Base-by-base conservation (phyloP, 2,113 vertebrate genomes). In the Cavia porcellus region DNA sequence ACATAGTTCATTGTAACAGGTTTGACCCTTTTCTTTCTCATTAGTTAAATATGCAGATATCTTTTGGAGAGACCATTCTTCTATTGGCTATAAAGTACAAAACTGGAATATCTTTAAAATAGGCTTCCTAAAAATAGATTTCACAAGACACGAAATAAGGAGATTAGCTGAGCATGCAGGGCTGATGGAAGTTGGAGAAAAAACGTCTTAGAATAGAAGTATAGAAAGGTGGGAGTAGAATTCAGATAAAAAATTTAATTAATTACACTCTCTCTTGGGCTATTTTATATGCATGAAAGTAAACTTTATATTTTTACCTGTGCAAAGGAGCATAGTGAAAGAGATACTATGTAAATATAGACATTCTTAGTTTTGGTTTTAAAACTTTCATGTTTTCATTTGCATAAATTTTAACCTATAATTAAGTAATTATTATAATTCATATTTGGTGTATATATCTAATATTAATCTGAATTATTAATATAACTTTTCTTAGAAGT, bases 361-460 rank as follows among this genome's bases (percentile, higher is more conserved):
- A 45, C 7, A 75, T 64, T 72, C 28, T 28, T 72, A 61, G 10
- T 24, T 3, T 85, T 81, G 25, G 25, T 62, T 42, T 77, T 64
- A 89, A 93, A 83, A 50, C 32, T 95, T 93, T 5, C 15, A 47
- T 83, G 55, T 80, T 84, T 28, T 92, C 9, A 57, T 57, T 77
- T 94, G 61, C 24, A 86, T 50, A 90, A 50, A 59, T 52, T 50
- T 74, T 80, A 96, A n/a, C 28, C 6, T 75, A 30, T 45, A 86
- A 55, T 80, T 82, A 96, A 93, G 35, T 92, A 74, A 28, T 86
- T 47, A 15, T 32, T 42, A 74, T 13, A 86, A 66, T 74, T 90
- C 3, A 79, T 14, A 35, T 50, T 88, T 32, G 25, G 15, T 72
- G 2, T 77, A 52, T 68, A 45, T 62, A 0, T 80, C 70, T 95